A percentile compares a stretch with the other conserved stretches of the same genome.
Conservation (phyloP, 2,888 invertebrate genomes). For the Melinopterus prodromus region DNA sequence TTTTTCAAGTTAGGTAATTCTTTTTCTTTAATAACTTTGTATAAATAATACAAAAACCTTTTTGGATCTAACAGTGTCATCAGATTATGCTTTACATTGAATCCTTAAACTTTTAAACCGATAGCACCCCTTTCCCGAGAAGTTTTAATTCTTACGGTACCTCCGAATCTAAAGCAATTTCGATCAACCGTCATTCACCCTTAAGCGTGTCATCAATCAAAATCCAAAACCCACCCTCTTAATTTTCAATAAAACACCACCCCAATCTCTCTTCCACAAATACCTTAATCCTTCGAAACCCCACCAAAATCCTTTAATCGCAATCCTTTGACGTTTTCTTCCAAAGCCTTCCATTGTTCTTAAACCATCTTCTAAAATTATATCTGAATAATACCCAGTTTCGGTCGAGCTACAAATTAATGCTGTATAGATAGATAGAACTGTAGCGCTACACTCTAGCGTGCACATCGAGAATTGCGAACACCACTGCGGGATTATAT, state of each 20-base stretch:
- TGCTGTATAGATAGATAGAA: too few relatives aligned
- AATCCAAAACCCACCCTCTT: not conserved
- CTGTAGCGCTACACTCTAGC: too few relatives aligned
- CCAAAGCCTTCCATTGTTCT: too few relatives aligned
- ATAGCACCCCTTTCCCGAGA: not conserved
- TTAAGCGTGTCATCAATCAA: not conserved
- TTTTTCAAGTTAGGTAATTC: too few relatives aligned
- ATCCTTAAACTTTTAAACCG: not conserved
- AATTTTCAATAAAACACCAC: not conserved
- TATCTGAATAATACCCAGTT: too few relatives aligned
- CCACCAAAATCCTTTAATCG: not conserved
- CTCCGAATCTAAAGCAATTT: not conserved
- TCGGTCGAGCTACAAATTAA: too few relatives aligned
- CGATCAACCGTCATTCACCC: not conserved
- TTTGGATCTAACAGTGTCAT: not conserved
- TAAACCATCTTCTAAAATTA: too few relatives aligned
- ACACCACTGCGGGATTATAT: constrained; percentile 6
- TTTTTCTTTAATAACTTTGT: too few relatives aligned
- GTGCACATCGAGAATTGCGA: too few relatives aligned
- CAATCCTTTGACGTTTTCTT: not conserved
- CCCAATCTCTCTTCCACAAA: not conserved
- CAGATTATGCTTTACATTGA: not conserved
- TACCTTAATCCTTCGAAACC: not conserved
- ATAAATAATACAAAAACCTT: not conserved
- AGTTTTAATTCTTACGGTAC: not conserved